Evolutionary conservation across 1,140 invertebrate species (phyloP), one percentile per base, ranked within the genome.

Genomic region (Meteorus sp.): DNA sequence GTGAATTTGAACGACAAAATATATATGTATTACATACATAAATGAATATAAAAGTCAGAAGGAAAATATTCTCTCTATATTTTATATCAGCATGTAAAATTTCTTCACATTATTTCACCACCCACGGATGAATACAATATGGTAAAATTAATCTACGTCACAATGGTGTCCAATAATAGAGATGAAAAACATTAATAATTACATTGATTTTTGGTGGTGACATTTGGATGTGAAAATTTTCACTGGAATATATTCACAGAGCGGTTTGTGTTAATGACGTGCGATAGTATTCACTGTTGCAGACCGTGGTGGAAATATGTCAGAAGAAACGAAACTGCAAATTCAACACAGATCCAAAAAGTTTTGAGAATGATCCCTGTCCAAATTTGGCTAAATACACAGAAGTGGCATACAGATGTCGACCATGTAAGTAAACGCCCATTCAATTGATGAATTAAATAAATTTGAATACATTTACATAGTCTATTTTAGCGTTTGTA

Each of bases 331-430:
- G 88, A 15, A 86, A 89, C 65, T 97, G 94, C 82, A 90, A 90
- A 72, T 90, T 97, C 69, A 86, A 90, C 71, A 90, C 92, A 8
- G 89, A 86, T 37, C 89, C 91, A 0, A 85, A 88, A 66, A 87
- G 87, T 35, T 92, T 94, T 71, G 88, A 89, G 23, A 85, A 86
- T 2, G 93, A 96, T 78, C 92, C 93, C 0, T 97, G 94, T 75
- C 92, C 93, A 22, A 88, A 88, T 31, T 84, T 89, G 8, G 82
- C 87, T 23, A 95, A 95, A 80, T 94, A 92, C 75, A 89, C 95
- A 64, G 92, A 95, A 80, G 89, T 96, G 20, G 91, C 92, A 59
- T 97, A 93, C 81, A 95, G 95, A 80, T 97, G 94, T 83, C 86
- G 92, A 78, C 94, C 94, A 74, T 93, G 94, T 97, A 84, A 94